Evolutionary conservation across 2,888 invertebrate species (phyloP).

Genomic region (Sicus ferrugineus): DNA sequence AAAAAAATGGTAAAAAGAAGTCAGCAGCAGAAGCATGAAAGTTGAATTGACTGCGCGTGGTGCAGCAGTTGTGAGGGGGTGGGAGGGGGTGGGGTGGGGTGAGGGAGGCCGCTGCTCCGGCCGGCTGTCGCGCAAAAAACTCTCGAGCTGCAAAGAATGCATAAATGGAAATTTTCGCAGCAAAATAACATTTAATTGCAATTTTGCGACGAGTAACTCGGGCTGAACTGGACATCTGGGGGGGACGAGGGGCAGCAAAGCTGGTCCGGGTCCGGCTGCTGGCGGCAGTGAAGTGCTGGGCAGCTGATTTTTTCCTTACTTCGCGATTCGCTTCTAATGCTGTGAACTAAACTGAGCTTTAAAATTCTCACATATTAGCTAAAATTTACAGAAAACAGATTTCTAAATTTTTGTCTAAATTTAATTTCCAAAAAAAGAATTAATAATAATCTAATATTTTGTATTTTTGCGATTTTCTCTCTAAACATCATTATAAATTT

Average conservation of each 20-base stretch:
- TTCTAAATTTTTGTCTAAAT: too few relatives aligned
- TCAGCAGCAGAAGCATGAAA: neutral
- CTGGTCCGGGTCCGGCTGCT: neutral
- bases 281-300: neutral
- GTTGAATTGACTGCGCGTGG: neutral
- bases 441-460: too few relatives aligned
- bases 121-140: too few relatives aligned
- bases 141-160: slow-evolving; percentile 7
- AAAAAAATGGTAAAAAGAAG: neutral
- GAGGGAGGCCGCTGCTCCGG: neutral
- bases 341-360: too few relatives aligned
- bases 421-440: too few relatives aligned
- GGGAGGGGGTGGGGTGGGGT: neutral
- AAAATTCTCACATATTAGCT: too few relatives aligned
- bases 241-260: neutral
- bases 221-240: neutral
- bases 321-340: neutral
- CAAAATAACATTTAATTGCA: slow-evolving; percentile 12
- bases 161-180: slow-evolving; percentile 10
- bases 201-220: neutral
- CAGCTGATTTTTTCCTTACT: neutral
- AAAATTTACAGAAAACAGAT: too few relatives aligned
- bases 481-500: too few relatives aligned
- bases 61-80: slow-evolving; percentile 9
- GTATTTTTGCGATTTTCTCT: too few relatives aligned